Conservation (phyloP, 1,140 invertebrate genomes). For the Pissodes strobi region DNA sequence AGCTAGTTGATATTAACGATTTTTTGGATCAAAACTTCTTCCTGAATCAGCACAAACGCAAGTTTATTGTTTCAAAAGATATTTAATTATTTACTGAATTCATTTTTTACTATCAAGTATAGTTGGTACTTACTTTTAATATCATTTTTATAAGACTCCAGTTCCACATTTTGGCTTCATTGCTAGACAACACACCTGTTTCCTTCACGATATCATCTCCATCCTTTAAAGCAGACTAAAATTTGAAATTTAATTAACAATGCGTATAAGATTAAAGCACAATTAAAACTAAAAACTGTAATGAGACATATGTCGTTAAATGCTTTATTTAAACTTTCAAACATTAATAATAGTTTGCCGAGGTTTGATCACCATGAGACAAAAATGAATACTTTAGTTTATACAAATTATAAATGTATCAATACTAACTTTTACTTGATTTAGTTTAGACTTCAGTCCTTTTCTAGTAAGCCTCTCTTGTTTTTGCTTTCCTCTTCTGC, state of each 20-base stretch:
- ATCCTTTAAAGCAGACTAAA: slow-evolving; percentile 59
- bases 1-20: too few relatives aligned
- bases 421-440: slow-evolving; percentile 46
- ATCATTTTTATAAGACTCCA: slow-evolving; percentile 81
- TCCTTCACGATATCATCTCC: slow-evolving; percentile 72
- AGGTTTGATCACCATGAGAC: too few relatives aligned
- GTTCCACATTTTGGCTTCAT: slow-evolving; percentile 78
- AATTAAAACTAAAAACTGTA: neutral
- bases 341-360: too few relatives aligned
- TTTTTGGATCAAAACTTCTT: too few relatives aligned
- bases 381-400: neutral
- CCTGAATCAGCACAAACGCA: too few relatives aligned
- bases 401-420: neutral
- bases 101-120: too few relatives aligned
- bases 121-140: slow-evolving; percentile 66
- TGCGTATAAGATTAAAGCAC: neutral
- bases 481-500: slow-evolving; percentile 37
- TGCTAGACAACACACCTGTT: slow-evolving; percentile 73
- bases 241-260: too few relatives aligned
- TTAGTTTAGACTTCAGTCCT: slow-evolving; percentile 47
- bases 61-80: too few relatives aligned
- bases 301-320: neutral
- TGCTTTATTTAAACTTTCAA: slow-evolving; percentile 7
- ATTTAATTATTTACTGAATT: too few relatives aligned
- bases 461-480: slow-evolving; percentile 26